Conservation (phyloP, 37 sponge, comb jelly and placozoan species). For the Mnemiopsis leidyi region DNA sequence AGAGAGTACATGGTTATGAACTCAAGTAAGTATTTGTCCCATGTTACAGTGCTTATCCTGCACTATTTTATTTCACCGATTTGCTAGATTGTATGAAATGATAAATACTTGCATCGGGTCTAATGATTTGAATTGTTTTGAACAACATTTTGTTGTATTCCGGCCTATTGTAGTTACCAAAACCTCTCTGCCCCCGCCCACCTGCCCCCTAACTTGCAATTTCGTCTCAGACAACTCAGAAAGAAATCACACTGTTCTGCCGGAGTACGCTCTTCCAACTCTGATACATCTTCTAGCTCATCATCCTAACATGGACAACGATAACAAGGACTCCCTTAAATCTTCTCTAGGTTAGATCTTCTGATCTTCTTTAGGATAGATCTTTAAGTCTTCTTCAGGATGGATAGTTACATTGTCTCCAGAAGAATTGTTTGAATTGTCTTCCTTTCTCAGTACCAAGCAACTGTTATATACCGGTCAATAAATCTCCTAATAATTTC, state of each 20-base stretch:
- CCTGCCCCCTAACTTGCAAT: too few relatives aligned
- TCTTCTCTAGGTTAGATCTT: conserved; percentile 23
- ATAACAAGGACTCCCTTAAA: conserved; percentile 68
- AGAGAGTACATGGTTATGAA: conserved; percentile 65
- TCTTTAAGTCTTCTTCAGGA: too few relatives aligned
- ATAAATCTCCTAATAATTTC: neutral
- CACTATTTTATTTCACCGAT: too few relatives aligned
- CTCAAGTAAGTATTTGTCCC: conserved; percentile 11
- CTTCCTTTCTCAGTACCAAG: neutral
- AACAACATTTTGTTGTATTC: neutral
- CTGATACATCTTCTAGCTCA: conserved; percentile 82
- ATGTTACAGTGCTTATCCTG: too few relatives aligned
- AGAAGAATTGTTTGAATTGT: neutral
- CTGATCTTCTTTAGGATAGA: too few relatives aligned
- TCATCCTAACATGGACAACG: conserved; percentile 75
- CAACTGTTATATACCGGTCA: neutral
- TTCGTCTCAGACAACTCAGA: conserved; percentile 67
- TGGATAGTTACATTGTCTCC: too few relatives aligned
- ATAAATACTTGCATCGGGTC: too few relatives aligned
- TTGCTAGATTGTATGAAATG: too few relatives aligned
- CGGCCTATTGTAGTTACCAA: neutral
- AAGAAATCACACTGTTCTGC: conserved; percentile 70
- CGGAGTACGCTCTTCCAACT: conserved; percentile 80
- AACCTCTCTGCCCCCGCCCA: too few relatives aligned
- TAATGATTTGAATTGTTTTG: neutral